Evolutionary conservation across 2,113 vertebrate species (phyloP).

Genomic region (Microcebus tavaratra): DNA sequence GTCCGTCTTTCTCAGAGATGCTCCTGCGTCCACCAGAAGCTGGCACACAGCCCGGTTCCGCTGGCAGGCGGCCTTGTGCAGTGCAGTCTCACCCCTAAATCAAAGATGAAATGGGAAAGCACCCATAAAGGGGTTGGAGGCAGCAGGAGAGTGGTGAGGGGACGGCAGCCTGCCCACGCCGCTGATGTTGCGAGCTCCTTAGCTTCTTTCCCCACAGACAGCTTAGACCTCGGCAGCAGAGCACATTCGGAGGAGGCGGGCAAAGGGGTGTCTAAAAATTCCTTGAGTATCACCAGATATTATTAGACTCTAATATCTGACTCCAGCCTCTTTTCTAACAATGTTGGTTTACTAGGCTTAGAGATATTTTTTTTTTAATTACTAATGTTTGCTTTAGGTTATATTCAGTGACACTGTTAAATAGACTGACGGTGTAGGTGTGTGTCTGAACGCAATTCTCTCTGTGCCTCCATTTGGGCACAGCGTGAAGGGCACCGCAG

Average conservation of each 20-base stretch:
- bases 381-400: not conserved
- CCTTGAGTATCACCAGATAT: not conserved
- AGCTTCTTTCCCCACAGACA: not conserved
- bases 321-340: not conserved
- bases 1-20: constrained; percentile 93
- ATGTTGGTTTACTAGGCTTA: not conserved
- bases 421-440: not conserved
- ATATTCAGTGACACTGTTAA: not conserved
- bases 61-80: constrained; percentile 95
- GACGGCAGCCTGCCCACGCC: not conserved
- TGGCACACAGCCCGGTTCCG: constrained; percentile 91
- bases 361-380: not conserved
- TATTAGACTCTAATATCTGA: not conserved
- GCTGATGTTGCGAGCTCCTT: not conserved
- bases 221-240: not conserved
- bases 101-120: constrained; percentile 79
- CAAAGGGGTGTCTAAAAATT: not conserved
- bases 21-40: constrained; percentile 93
- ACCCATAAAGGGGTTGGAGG: constrained; percentile 61
- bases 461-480: not conserved
- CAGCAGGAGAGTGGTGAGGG: not conserved
- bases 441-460: not conserved
- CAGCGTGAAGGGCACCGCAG: fast-evolving
- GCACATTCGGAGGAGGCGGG: fast-evolving
- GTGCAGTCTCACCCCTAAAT: constrained; percentile 94